Evolutionary conservation across 2,797 vertebrate genomes (phyloP), one percentile per base, ranked within the genome.

Genomic region (Danio kyathit): DNA sequence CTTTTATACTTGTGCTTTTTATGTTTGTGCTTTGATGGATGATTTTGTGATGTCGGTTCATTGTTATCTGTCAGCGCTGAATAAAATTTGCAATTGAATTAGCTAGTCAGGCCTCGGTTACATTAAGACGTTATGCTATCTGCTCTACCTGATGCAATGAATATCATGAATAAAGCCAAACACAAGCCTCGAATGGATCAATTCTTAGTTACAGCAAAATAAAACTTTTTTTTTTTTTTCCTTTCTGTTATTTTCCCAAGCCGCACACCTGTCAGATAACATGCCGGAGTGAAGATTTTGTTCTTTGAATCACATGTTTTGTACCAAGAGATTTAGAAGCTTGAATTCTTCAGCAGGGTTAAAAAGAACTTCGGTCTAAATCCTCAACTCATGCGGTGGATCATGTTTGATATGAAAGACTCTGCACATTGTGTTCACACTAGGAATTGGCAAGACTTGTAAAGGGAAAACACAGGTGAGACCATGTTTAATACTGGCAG

Each of bases 51-150:
- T 71, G 80, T 65, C 19, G 67, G 63, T 75, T 76, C 79, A 77
- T 80, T 72, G 63, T 64, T 81, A 59, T 65, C 51, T 73, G 38
- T 46, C 49, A 59, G 7, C 59, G 52, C 63, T 69, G 80, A 65
- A 80, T 82, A 76, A 8, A 85, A 29, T 80, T 80, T 85, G 76
- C 80, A 80, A 54, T 43, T 67, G 29, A 82, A 82, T 82, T 76
- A 76, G 46, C 66, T n/a, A 76, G 44, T 11, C 54, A 81, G 48
- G 64, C 52, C 59, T 46, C 29, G 16, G 51, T 41, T 84, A 65
- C 74, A 72, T 57, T 64, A 48, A 60, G 46, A 54, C 70, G 65
- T 79, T 79, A 74, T 80, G 86, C 5, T 54, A 69, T 63, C 57
- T 54, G 46, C 38, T 78, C 19, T 54, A 81, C 41, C 8, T 21